A percentile compares a stretch with the other conserved stretches of the same genome.
phyloP scores from a whole-genome alignment of 2,888 invertebrate species.

The Drosophila suboccidentalis region DNA sequence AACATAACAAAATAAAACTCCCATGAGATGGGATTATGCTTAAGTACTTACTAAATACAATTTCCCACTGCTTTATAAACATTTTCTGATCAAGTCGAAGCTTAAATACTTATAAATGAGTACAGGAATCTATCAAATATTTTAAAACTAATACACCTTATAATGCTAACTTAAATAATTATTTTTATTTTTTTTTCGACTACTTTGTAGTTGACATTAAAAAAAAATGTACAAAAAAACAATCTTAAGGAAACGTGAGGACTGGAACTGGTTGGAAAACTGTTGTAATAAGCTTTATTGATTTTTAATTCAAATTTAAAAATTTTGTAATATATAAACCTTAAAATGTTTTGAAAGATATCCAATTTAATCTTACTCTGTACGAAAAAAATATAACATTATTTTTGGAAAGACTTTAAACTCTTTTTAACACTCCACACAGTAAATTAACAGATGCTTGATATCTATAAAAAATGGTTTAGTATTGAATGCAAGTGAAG shows the following conservation, averaged over 20 bases:
- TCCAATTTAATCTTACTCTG: neutral
- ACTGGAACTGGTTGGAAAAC: no score
- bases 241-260: no score
- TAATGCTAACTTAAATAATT: neutral
- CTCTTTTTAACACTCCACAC: neutral
- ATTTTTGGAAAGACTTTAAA: neutral
- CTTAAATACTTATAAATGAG: neutral
- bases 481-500: constrained; percentile 3
- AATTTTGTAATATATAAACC: no score
- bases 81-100: neutral
- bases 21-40: constrained; percentile 2
- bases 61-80: neutral
- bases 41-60: neutral
- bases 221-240: no score
- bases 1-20: constrained; percentile 4
- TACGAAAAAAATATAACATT: neutral
- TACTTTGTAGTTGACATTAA: no score
- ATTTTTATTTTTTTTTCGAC: no score
- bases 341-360: neutral
- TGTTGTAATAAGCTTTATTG: no score
- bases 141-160: no score
- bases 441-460: neutral
- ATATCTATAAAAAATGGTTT: no score
- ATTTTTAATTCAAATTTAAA: no score
- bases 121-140: no score